Conservation (phyloP, 1,140 invertebrate species). For the Drosophila parabipectinata region DNA sequence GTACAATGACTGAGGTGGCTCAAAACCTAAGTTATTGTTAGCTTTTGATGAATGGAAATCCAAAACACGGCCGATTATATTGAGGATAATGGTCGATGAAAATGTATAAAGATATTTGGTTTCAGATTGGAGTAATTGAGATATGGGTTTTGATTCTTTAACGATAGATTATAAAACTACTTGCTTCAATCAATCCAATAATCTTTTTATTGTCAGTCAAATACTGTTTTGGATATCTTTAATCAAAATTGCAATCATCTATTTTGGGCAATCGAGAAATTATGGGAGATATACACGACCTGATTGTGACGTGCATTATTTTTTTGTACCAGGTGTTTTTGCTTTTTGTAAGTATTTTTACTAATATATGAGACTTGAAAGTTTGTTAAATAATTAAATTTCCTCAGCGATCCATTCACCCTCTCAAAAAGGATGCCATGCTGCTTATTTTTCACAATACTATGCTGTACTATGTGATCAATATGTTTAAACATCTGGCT, state of each 20-base stretch:
- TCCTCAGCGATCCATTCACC: constrained; percentile 36
- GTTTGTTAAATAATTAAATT: not conserved
- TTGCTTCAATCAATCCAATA: not conserved
- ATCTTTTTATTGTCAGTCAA: constrained; percentile 19
- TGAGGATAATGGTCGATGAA: too few species aligned
- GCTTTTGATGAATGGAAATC: not conserved
- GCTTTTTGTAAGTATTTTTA: too few species aligned
- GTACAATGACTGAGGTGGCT: constrained; percentile 43
- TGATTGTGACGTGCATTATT: constrained; percentile 31
- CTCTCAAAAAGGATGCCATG: constrained; percentile 48
- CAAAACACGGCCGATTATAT: not conserved
- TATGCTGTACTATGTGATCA: constrained; percentile 53
- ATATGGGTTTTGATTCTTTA: too few species aligned
- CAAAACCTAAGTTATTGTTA: constrained; percentile 23
- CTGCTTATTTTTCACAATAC: constrained; percentile 53
- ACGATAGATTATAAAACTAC: too few species aligned
- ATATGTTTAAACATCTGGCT: constrained; percentile 59
- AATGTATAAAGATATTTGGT: too few species aligned
- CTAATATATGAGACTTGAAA: too few species aligned
- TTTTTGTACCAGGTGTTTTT: too few species aligned
- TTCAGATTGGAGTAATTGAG: too few species aligned
- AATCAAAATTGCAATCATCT: constrained; percentile 18
- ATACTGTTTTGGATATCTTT: not conserved
- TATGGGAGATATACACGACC: constrained; percentile 47
- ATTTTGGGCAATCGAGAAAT: not conserved